A percentile compares a stretch with the other conserved stretches of the same genome.
Conservation (phyloP, 2,888 invertebrate genomes). For the Parnassius mnemosyne region DNA sequence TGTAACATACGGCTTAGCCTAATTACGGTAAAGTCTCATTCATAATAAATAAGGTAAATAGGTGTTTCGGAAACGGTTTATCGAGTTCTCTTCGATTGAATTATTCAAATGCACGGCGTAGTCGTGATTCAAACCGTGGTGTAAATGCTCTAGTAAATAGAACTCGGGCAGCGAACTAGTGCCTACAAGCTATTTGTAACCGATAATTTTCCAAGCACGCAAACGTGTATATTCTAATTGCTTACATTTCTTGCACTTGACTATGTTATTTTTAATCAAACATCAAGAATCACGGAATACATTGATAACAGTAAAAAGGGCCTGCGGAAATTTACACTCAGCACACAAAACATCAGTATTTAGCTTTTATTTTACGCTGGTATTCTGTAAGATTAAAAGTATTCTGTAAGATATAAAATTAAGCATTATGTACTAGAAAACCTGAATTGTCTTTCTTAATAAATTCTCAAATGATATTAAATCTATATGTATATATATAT, state of each 20-base stretch:
- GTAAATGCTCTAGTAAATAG: background rate
- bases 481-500: too few species aligned
- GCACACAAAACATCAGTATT: too few species aligned
- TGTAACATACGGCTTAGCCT: background rate
- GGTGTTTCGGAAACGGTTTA: constrained; percentile 25
- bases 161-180: background rate
- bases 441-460: too few species aligned
- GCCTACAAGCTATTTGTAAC: background rate
- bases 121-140: constrained; percentile 1
- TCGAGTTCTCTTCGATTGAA: constrained; percentile 33
- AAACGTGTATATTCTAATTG: background rate
- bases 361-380: too few species aligned
- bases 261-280: too few species aligned
- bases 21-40: constrained; percentile 5
- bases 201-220: background rate
- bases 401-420: too few species aligned
- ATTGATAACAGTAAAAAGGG: too few species aligned
- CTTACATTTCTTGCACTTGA: background rate
- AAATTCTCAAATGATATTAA: too few species aligned
- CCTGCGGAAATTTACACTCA: too few species aligned
- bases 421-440: too few species aligned
- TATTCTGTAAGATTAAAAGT: too few species aligned
- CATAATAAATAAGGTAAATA: constrained; percentile 16
- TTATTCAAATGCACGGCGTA: constrained; percentile 32
- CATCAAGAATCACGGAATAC: too few species aligned